These are phyloP conservation scores for Paramormyrops kingsleyae DNA, from an alignment of 2,113 vertebrate species.

Conservation along the genomic window DNA sequence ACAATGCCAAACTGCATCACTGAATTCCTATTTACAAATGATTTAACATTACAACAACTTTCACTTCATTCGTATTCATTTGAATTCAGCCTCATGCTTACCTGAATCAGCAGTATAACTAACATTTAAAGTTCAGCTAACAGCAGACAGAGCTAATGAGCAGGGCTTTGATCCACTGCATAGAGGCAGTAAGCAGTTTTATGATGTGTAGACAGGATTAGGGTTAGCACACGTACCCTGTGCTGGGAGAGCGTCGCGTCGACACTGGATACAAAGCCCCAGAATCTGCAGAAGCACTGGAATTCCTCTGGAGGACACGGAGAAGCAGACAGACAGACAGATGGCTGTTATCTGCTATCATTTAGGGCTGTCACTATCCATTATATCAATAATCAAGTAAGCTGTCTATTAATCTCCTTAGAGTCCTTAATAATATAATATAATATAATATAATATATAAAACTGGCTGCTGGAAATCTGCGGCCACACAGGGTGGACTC, in stretches of 20 bases:
- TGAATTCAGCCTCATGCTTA: not conserved
- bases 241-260: not conserved
- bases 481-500: not conserved
- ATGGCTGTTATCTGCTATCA: not conserved
- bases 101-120: not conserved
- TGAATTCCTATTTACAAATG: not conserved
- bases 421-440: too few relatives aligned
- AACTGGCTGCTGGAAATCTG: too few relatives aligned
- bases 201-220: not conserved
- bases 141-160: not conserved
- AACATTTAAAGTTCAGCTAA: not conserved
- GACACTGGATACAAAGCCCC: not conserved
- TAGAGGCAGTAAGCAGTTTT: not conserved
- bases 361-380: not conserved
- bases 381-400: not conserved
- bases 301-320: not conserved
- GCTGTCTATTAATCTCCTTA: not conserved
- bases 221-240: not conserved
- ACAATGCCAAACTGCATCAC: not conserved
- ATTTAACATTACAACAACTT: not conserved
- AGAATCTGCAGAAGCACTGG: not conserved
- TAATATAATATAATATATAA: too few relatives aligned
- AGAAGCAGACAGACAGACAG: not conserved
- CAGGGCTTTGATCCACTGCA: not conserved
- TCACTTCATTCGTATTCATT: not conserved